A percentile compares a stretch with the other conserved stretches of the same genome.
phyloP scores from a whole-genome alignment of 1,140 invertebrate genomes.

The Bombus confusus region DNA sequence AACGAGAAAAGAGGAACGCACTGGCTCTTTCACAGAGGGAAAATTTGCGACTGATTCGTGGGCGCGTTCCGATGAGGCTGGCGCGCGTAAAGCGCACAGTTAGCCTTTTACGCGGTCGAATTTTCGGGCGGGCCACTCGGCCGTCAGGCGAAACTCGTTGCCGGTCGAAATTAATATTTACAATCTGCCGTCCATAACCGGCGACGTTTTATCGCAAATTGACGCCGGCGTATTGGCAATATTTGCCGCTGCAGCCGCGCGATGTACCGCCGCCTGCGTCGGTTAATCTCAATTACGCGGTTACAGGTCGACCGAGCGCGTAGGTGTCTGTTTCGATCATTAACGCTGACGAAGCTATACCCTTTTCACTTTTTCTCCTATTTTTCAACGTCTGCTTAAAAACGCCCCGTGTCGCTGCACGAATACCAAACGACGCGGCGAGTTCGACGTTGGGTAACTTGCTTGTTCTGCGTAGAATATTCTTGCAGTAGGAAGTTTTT shows the following conservation, averaged over 20 bases:
- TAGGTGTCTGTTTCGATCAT: neutral
- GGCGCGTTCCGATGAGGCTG: neutral
- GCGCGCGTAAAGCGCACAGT: neutral
- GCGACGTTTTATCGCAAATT: slow-evolving; percentile 37
- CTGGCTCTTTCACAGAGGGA: neutral
- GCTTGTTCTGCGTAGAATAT: no score
- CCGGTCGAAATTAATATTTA: slow-evolving; percentile 43
- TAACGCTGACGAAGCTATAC: neutral
- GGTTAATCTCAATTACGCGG: slow-evolving; percentile 51
- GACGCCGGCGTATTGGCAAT: slow-evolving; percentile 36
- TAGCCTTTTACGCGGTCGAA: neutral
- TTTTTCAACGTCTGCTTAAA: neutral
- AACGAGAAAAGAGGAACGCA: neutral
- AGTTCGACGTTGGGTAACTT: no score
- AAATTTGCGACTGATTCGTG: slow-evolving; percentile 5
- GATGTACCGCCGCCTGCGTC: slow-evolving; percentile 21
- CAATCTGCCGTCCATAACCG: slow-evolving; percentile 29
- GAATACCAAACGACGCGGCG: neutral
- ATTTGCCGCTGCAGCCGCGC: slow-evolving; percentile 13
- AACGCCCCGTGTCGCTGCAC: no score
- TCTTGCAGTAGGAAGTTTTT: no score
- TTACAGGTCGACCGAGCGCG: slow-evolving; percentile 1
- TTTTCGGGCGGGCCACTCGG: neutral
- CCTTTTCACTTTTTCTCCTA: neutral
- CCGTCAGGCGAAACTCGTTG: neutral